Percentiles rank a stretch among this genome's conserved stretches.
Evolutionary conservation across 1,140 invertebrate species (phyloP).

Genomic region (Eupristina koningsbergeri): DNA sequence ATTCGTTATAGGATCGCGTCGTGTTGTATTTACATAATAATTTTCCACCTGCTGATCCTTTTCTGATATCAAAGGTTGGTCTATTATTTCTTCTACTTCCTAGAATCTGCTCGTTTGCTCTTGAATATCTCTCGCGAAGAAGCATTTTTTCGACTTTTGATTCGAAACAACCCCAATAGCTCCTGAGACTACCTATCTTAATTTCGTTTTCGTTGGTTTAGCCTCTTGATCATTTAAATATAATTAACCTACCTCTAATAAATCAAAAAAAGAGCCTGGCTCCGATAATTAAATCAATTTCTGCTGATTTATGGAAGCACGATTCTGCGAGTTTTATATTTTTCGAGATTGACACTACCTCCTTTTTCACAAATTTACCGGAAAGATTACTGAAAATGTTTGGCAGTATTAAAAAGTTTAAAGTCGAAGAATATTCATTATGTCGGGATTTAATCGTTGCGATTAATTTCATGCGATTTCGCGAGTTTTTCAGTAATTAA

Average conservation of each 20-base stretch:
- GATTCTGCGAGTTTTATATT: neutral
- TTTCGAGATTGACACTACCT: too few relatives aligned
- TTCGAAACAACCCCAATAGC: too few relatives aligned
- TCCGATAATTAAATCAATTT: neutral
- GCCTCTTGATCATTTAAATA: neutral
- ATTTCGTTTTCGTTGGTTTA: too few relatives aligned
- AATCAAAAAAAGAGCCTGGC: neutral
- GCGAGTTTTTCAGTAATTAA: too few relatives aligned
- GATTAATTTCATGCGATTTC: too few relatives aligned
- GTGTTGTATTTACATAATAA: slow-evolving; percentile 19
- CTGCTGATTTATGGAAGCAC: neutral
- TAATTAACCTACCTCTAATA: neutral
- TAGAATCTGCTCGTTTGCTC: neutral
- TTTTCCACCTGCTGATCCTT: neutral
- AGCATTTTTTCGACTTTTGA: too few relatives aligned
- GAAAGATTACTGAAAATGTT: too few relatives aligned
- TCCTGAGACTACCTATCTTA: slow-evolving; percentile 1
- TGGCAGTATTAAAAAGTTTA: too few relatives aligned
- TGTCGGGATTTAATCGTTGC: too few relatives aligned
- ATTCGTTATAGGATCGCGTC: neutral
- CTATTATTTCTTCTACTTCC: neutral
- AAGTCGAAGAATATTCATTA: too few relatives aligned
- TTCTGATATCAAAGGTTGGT: neutral
- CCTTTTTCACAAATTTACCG: too few relatives aligned
- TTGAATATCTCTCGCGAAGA: too few relatives aligned